Conservation (phyloP, 1,140 invertebrate genomes). For the Dermatophagoides farinae region DNA sequence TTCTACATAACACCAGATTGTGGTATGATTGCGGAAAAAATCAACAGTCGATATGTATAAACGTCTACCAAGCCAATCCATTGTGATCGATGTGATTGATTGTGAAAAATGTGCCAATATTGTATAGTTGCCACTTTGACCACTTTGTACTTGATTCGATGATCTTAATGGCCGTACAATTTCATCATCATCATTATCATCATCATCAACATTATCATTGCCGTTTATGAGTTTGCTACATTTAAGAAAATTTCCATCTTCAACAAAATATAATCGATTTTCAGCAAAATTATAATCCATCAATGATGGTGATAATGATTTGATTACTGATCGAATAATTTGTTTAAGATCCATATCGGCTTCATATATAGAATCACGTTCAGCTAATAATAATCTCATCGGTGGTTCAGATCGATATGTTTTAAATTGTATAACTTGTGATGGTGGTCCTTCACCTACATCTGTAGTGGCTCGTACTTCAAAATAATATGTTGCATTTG, state of each 20-base stretch:
- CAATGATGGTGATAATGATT: constrained; percentile 21
- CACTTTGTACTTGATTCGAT: constrained; percentile 32
- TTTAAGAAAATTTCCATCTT: constrained; percentile 52
- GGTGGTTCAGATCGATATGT: constrained; percentile 45
- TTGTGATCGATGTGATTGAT: constrained; percentile 41
- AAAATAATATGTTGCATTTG: constrained; percentile 47
- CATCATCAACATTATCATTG: not conserved
- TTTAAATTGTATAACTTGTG: constrained; percentile 36
- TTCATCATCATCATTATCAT: too few relatives aligned
- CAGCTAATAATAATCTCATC: constrained; percentile 50
- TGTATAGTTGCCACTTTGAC: constrained; percentile 25
- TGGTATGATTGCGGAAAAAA: constrained; percentile 21
- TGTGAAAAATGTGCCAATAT: constrained; percentile 44
- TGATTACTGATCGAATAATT: constrained; percentile 26
- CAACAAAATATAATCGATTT: constrained; percentile 56
- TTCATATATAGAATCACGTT: constrained; percentile 42
- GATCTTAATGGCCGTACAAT: too few relatives aligned
- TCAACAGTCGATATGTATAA: constrained; percentile 53
- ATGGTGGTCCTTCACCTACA: constrained; percentile 44
- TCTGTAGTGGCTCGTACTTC: constrained; percentile 54
- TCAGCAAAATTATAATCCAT: constrained; percentile 33
- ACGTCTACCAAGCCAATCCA: constrained; percentile 63
- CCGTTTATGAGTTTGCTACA: constrained; percentile 20
- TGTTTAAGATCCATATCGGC: constrained; percentile 42
- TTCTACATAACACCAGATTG: constrained; percentile 27